phyloP scores from a whole-genome alignment of 2,113 vertebrate species.

The Xiphophorus maculatus region DNA sequence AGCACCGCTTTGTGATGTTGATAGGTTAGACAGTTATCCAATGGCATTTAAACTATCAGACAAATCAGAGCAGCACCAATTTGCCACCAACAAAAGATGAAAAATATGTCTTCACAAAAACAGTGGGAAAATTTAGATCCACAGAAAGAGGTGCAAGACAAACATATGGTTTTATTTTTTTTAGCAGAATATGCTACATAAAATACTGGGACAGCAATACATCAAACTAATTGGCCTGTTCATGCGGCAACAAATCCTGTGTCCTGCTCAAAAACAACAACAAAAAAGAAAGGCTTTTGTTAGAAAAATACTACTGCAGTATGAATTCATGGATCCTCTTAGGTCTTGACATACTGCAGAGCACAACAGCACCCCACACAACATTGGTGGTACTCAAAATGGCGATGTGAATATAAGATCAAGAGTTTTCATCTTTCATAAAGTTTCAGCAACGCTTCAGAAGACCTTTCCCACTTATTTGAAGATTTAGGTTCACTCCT shows the following conservation, averaged over 20 bases:
- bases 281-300: constrained; percentile 49
- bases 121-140: constrained; percentile 34
- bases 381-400: neutral
- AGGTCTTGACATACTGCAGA: constrained; percentile 16
- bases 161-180: constrained; percentile 1
- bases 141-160: constrained; percentile 8
- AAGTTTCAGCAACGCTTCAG: constrained; percentile 10
- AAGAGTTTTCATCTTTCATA: constrained; percentile 15
- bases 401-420: constrained; percentile 24
- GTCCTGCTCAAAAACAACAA: constrained; percentile 32
- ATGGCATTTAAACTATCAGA: neutral
- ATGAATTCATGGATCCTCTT: constrained; percentile 13
- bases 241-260: constrained; percentile 49
- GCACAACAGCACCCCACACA: constrained; percentile 17
- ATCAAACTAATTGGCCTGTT: constrained; percentile 65
- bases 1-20: constrained; percentile 8
- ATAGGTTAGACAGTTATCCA: neutral
- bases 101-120: constrained; percentile 35
- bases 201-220: constrained; percentile 42
- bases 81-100: constrained; percentile 1
- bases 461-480: neutral
- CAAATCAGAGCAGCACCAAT: neutral
- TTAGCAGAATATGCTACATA: constrained; percentile 52
- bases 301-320: constrained; percentile 28
- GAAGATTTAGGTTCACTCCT: constrained; percentile 17